Conservation (phyloP, 2,888 invertebrate genomes). For the Oscheius sp. region DNA sequence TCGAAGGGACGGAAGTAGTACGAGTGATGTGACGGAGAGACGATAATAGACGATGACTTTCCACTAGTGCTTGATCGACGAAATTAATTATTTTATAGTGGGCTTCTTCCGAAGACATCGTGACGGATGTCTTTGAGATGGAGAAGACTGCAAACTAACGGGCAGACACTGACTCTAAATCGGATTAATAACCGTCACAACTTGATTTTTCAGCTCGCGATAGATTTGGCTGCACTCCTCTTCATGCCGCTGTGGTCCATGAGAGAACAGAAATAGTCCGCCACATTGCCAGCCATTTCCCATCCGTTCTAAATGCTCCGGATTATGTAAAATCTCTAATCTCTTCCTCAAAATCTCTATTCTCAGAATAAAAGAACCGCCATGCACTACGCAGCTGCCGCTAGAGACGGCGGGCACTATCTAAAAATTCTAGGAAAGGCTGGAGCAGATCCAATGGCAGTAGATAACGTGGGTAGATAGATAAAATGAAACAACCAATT, state of each 20-base stretch:
- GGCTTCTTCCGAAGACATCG: no score
- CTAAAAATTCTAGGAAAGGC: conserved; percentile 78
- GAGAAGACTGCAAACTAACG: no score
- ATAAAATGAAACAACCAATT: neutral
- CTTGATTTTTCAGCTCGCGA: conserved; percentile 37
- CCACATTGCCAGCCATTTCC: conserved; percentile 77
- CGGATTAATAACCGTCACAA: neutral
- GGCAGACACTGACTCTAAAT: neutral
- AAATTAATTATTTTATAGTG: no score
- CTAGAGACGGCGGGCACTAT: conserved; percentile 77
- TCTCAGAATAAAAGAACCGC: conserved; percentile 82
- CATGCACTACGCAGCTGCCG: conserved; percentile 85
- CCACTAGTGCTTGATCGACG: no score
- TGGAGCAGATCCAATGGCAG: conserved; percentile 84
- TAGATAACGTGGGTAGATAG: conserved; percentile 81
- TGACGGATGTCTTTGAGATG: no score
- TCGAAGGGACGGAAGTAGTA: no score
- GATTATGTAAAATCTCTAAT: conserved; percentile 68
- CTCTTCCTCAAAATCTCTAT: neutral
- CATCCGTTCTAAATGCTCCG: conserved; percentile 82
- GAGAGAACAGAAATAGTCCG: conserved; percentile 78
- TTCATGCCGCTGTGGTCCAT: conserved; percentile 89
- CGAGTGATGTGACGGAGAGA: no score
- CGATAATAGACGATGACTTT: no score
- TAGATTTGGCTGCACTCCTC: conserved; percentile 72